Percentiles rank a stretch among this genome's conserved stretches.
These are phyloP conservation scores for Progne subis DNA, from an alignment of 2,113 vertebrate genomes.

Conservation along the genomic window DNA sequence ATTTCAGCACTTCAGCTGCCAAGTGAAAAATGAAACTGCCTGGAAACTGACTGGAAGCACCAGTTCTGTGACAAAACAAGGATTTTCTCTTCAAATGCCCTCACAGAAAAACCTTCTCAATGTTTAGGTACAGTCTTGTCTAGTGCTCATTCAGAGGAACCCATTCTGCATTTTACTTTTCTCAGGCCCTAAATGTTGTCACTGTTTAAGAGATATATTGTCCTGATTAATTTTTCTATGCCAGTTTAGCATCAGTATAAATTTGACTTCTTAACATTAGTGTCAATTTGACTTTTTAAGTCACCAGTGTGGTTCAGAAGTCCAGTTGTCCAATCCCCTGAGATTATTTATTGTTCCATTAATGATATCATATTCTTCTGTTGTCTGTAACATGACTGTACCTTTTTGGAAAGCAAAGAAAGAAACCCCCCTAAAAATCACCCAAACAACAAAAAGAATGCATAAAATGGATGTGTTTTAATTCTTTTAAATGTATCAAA, in stretches of 20 bases:
- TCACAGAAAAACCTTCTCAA: not conserved
- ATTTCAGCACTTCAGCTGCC: not conserved
- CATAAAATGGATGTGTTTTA: not conserved
- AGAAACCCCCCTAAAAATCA: accelerated
- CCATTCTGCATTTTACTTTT: not conserved
- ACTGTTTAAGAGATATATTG: not conserved
- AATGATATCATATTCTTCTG: not conserved
- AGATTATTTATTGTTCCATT: not conserved
- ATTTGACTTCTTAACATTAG: not conserved
- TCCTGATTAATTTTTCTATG: not conserved
- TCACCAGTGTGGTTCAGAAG: not conserved
- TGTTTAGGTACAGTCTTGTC: not conserved
- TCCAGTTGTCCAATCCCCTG: not conserved
- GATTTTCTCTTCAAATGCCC: not conserved
- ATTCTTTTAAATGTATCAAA: not conserved
- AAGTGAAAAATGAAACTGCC: not conserved
- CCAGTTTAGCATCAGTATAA: not conserved
- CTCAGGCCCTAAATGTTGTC: not conserved
- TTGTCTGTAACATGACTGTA: not conserved
- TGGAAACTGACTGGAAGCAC: not conserved
- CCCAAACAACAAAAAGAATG: not conserved
- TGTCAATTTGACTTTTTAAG: not conserved
- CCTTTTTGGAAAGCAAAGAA: not conserved
- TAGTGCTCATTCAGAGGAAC: not conserved
- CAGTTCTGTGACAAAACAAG: not conserved